Evolutionary conservation across 2,113 vertebrate species (phyloP), one percentile per base, ranked within the genome.

Genomic region (Muscicapa adusta): DNA sequence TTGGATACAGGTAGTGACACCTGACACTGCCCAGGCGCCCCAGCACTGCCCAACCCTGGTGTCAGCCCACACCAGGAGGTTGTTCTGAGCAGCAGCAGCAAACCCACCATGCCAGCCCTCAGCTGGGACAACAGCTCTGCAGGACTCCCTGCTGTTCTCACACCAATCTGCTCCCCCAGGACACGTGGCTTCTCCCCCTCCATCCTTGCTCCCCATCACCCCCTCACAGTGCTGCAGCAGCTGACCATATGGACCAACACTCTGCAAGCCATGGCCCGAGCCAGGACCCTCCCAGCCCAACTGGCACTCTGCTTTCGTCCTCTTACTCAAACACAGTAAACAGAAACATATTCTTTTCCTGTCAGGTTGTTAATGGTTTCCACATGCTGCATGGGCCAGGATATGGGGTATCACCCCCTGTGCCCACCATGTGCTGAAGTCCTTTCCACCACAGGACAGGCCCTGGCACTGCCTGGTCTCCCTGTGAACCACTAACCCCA

Each of bases 281-380:
- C 43, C 0, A 0, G 40, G 45, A 86, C 86, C 71, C 86, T 92
- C 79, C 66, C 53, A 70, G 60, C 85, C 81, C 12, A 1, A 58
- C 26, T 2, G 34, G 96, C 92, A 96, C 88, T 86, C 83, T 71
- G 92, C 67, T 95, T 95, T 60, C 22, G 19, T 76, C 87, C 85
- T 86, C 62, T 84, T 38, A 56, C 71, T 92, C 82, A 86, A 95
- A 84, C 22, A 34, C 75, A 90, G 91, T 87, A 96, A 96, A 95
- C 95, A 96, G 95, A 93, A 96, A 91, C 81, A 42, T 51, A 79
- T 79, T 82, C 67, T 87, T 96, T 95, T 87, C 87, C 19, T 33
- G 40, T 88, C 93, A 89, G 89, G 94, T 88, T 78, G 95, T 29
- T 85, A 91, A 97, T 89, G n/a, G 76, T 34, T 94, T 79, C 96